Evolutionary conservation across 1,140 invertebrate genomes (phyloP), one percentile per base, ranked within the genome.

Genomic region (Caenorhabditis latens): DNA sequence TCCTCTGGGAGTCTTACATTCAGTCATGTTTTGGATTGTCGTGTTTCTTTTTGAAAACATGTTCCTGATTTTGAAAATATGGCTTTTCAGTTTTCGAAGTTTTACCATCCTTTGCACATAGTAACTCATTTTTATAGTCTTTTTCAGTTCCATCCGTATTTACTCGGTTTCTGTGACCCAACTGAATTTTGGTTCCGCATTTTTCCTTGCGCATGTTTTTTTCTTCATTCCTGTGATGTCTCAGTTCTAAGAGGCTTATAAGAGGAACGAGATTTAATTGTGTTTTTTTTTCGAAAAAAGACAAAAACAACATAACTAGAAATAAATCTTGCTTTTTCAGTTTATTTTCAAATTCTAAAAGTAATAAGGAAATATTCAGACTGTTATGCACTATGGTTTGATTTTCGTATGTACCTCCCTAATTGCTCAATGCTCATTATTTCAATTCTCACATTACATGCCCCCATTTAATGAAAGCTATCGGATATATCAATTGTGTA

Each of bases 361-460:
- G 11, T 71, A 8, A 40, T 14, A 7, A 65, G 13, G 8, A 0
- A 19, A 14, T 4, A 53, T 79, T 50, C 71, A 79, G 71, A 16
- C 46, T 79, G 71, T 79, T 79, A 79, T 79, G 71, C 71, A 53
- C 71, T 50, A 79, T 79, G 71, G 71, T 79, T 48, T 79, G 71
- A 79, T 79, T 24, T 4, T 48, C 11, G 4, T 79, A 79, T 79
- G 71, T 46, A 21, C 53, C 24, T 43, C 40, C 24, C 24, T 11
- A 3, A 50, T 48, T 50, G 50, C 46, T 13, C 43, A 79, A 79
- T 79, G 71, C n/a, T 50, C 14, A 13, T 48, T 42, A 14, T 79
- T 79, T n/a, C 71, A 79, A 79, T 79, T 79, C 21, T 79, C 71
- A 79, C 71, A 79, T 79, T 79, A 79, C 46, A 79, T 79, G 43